phyloP scores from a whole-genome alignment of 2,888 invertebrate genomes.

The Parnassius orleans region DNA sequence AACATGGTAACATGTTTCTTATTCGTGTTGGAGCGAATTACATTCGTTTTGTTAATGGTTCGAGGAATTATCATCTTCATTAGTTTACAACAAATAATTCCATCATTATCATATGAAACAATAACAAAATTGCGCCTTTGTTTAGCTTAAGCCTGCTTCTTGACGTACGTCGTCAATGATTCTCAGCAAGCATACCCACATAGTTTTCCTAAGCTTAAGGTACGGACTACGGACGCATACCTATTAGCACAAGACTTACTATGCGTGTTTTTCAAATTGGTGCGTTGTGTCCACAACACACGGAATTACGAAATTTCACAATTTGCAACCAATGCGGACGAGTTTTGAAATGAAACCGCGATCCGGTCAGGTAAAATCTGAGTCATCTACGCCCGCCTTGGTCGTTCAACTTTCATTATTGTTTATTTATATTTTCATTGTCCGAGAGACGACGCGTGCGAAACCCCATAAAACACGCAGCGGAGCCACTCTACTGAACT shows the following conservation, averaged over 20 bases:
- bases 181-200: too few species aligned
- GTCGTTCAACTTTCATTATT: constrained; percentile 75
- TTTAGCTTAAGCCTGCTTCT: too few species aligned
- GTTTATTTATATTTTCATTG: constrained; percentile 69
- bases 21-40: too few species aligned
- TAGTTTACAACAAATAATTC: too few species aligned
- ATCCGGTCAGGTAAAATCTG: constrained; percentile 68
- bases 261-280: not conserved
- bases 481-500: not conserved
- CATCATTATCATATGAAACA: too few species aligned
- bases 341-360: constrained; percentile 41
- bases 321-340: constrained; percentile 36
- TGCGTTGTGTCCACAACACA: not conserved
- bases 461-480: constrained; percentile 31
- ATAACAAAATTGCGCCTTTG: too few species aligned
- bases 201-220: too few species aligned
- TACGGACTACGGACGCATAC: too few species aligned
- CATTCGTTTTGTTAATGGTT: too few species aligned
- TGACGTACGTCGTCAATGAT: too few species aligned
- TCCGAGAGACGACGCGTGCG: constrained; percentile 53
- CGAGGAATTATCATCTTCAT: too few species aligned
- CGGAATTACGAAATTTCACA: constrained; percentile 3
- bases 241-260: not conserved
- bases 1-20: too few species aligned
- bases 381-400: constrained; percentile 58